Conservation (phyloP, 2,113 vertebrate genomes). For the Centrocercus urophasianus region DNA sequence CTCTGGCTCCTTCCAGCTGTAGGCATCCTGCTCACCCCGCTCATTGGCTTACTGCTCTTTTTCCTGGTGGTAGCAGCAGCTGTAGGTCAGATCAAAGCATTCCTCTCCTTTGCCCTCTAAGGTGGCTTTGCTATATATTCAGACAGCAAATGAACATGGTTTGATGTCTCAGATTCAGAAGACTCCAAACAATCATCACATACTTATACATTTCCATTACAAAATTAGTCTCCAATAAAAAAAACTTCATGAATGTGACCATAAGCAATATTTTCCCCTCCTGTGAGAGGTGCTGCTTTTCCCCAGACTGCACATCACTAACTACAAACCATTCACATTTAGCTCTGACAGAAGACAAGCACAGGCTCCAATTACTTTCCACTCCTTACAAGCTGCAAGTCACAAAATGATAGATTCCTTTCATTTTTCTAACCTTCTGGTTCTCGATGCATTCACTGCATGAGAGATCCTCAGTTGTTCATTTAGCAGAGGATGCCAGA, state of each 20-base stretch:
- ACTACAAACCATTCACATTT: background rate
- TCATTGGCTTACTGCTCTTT: background rate
- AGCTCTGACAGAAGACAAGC: background rate
- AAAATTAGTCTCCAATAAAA: background rate
- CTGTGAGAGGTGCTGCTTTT: background rate
- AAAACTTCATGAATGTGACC: background rate
- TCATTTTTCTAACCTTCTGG: background rate
- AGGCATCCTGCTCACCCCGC: background rate
- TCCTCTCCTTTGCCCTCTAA: background rate
- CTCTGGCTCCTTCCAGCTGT: conserved; percentile 64
- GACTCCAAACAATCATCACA: background rate
- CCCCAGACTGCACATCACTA: background rate
- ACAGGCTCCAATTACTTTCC: conserved; percentile 5
- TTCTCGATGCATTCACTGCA: background rate
- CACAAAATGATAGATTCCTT: background rate
- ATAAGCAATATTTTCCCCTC: background rate
- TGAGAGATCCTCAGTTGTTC: background rate
- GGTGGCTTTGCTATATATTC: background rate
- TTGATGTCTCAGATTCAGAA: background rate
- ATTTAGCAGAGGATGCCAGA: background rate
- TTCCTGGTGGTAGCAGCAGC: background rate
- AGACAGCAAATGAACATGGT: background rate
- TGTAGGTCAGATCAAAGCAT: background rate
- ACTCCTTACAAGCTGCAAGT: background rate
- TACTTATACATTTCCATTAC: background rate